Percentiles rank a stretch among this genome's conserved stretches.
Evolutionary conservation across 53 echinoderm and acorn worm genomes (phyloP).

Genomic region (Echinometra lucunter): DNA sequence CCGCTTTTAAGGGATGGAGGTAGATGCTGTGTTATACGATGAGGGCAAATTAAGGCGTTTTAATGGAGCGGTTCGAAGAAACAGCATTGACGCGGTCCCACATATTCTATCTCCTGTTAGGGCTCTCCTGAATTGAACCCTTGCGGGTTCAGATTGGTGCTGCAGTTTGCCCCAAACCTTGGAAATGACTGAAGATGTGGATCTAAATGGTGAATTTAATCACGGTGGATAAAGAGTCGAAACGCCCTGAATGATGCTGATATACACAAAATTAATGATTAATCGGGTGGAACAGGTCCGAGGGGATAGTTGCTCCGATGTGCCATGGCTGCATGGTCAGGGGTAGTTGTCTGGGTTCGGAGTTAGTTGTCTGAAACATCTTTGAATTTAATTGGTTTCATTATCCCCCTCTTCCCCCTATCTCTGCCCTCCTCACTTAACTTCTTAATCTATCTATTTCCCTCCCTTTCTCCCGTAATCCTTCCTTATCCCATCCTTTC

Average conservation of each 20-base stretch:
- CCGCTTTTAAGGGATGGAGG: not conserved
- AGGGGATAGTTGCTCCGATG: not conserved
- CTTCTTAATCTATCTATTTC: too few species aligned
- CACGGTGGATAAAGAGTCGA: not conserved
- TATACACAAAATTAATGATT: not conserved
- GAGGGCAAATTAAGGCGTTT: constrained; percentile 30
- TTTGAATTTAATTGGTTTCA: too few species aligned
- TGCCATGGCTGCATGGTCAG: not conserved
- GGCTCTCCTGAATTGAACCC: constrained; percentile 28
- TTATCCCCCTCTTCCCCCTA: too few species aligned
- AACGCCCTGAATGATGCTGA: too few species aligned
- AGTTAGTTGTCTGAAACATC: too few species aligned
- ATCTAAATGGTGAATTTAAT: not conserved
- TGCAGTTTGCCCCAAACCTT: not conserved
- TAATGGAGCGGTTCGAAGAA: constrained; percentile 37
- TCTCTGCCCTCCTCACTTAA: too few species aligned
- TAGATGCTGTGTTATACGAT: constrained; percentile 38
- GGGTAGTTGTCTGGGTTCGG: not conserved
- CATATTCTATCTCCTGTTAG: constrained; percentile 15
- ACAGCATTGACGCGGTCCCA: constrained; percentile 49
- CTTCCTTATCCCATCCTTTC: too few species aligned
- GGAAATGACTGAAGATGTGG: not conserved
- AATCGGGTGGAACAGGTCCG: not conserved
- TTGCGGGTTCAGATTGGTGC: not conserved
- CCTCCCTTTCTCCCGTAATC: too few species aligned